Evolutionary conservation across 2,888 invertebrate genomes (phyloP), one percentile per base, ranked within the genome.

Genomic region (Diarsia brunnea): DNA sequence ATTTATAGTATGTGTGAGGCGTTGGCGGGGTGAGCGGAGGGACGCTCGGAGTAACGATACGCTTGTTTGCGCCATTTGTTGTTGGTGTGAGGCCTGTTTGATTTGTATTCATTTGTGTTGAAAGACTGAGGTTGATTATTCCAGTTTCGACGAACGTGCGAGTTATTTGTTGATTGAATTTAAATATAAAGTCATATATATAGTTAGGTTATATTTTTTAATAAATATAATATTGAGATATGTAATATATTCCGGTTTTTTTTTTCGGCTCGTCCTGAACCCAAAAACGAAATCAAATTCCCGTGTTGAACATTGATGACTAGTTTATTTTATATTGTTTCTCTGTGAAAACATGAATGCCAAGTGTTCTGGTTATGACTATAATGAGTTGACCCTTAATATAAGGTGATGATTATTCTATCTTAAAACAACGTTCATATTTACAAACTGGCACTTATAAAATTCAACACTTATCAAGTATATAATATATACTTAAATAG

Each of bases 131-230:
- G 94, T 96, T 95, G 94, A 95, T 93, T 94, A 96, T 96, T 96
- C 96, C 96, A 96, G 95, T 95, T 95, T 93, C 94, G 94, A 94
- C 92, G 95, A 94, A 95, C 94, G 95, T 94, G 95, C 94, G 94
- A 95, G 95, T 96, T 96, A 95, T 95, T 96, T 96, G 96, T 96
- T 96, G 95, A 96, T 96, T 95, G 94, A 95, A 95, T 95, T 95
- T 95, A 95, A 96, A 95, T 95, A 96, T 96, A 96, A 95, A 96
- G 96, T 96, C 96, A 96, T 96, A 96, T 96, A 96, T 95, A 95
- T 96, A 96, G 96, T 95, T 96, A 96, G 96, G 96, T 96, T 96
- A 96, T 96, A 96, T 96, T 96, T 96, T 96, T 96, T 96, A 96
- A 96, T 96, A 96, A 96, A 96, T 96, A 96, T 96, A 96, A 96